Percentiles rank a stretch among this genome's conserved stretches.
Evolutionary conservation across 2,888 invertebrate genomes (phyloP).

Genomic region (Melieria crassipennis): DNA sequence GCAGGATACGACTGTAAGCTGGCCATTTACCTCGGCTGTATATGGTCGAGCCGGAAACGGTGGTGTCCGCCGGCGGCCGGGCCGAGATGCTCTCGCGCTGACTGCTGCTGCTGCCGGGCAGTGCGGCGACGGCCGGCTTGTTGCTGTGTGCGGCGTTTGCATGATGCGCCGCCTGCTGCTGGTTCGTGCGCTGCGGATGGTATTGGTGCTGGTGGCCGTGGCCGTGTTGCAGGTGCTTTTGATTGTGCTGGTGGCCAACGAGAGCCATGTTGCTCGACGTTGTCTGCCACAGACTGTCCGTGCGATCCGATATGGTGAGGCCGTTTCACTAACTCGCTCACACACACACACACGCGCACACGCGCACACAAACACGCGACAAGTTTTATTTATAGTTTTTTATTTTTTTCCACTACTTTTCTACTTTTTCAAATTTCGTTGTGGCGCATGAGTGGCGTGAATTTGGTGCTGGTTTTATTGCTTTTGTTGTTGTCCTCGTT

Average conservation of each 20-base stretch:
- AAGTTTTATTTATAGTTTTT: not conserved
- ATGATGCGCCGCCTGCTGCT: slow-evolving; percentile 32
- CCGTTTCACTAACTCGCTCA: slow-evolving; percentile 24
- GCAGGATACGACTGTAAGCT: slow-evolving; percentile 6
- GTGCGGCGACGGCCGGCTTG: slow-evolving; percentile 8
- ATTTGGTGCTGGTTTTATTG: not conserved
- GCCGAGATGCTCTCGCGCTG: slow-evolving; percentile 47
- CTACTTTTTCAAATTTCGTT: too few relatives aligned
- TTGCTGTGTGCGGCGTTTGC: slow-evolving; percentile 15
- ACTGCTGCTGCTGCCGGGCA: slow-evolving; percentile 43
- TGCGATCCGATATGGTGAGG: slow-evolving; percentile 61
- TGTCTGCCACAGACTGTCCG: slow-evolving; percentile 59
- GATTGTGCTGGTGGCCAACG: slow-evolving; percentile 44
- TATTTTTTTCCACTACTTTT: not conserved
- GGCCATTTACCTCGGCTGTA: slow-evolving; percentile 63
- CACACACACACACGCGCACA: not conserved
- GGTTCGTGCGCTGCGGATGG: slow-evolving; percentile 33
- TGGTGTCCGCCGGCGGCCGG: slow-evolving; percentile 61
- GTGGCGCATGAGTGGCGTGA: too few relatives aligned
- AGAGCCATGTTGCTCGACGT: slow-evolving; percentile 42
- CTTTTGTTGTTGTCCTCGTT: not conserved
- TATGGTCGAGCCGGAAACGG: slow-evolving; percentile 62
- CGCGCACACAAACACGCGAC: not conserved
- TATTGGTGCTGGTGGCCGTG: slow-evolving; percentile 16
- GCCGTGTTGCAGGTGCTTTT: slow-evolving; percentile 36